Evolutionary conservation across 2,888 invertebrate species (phyloP).

Genomic region (Actias luna): DNA sequence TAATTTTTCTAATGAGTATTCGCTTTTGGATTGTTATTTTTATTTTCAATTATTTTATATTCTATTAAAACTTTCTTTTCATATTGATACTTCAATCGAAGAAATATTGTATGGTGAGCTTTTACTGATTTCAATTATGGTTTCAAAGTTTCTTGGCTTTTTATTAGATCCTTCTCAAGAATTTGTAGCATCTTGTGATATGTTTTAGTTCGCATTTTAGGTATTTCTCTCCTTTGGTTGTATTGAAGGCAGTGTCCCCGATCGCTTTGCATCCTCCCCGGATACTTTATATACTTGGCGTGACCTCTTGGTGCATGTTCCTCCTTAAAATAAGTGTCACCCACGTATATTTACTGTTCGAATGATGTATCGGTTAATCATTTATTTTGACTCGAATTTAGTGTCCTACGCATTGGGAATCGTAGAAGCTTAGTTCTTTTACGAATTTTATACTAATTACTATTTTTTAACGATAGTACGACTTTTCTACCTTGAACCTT

Average conservation of each 20-base stretch:
- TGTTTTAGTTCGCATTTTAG: conserved; percentile 64
- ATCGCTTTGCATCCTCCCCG: conserved; percentile 79
- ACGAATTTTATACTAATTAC: conserved; percentile 48
- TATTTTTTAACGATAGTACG: conserved; percentile 46
- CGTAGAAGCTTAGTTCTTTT: conserved; percentile 71
- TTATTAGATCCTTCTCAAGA: conserved; percentile 55
- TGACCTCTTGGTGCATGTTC: conserved; percentile 82
- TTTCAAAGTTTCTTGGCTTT: conserved; percentile 55
- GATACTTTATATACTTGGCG: conserved; percentile 74
- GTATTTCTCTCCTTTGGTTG: conserved; percentile 75
- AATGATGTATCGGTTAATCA: conserved; percentile 45
- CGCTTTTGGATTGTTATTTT: conserved; percentile 46
- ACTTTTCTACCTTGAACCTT: conserved; percentile 57
- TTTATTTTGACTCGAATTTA: conserved; percentile 46
- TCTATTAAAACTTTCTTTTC: conserved; percentile 51
- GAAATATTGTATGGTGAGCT: conserved; percentile 64
- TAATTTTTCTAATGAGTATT: conserved; percentile 43
- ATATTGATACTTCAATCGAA: conserved; percentile 52
- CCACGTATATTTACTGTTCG: conserved; percentile 45
- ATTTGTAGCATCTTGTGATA: conserved; percentile 61
- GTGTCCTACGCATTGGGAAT: conserved; percentile 52
- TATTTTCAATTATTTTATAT: conserved; percentile 51
- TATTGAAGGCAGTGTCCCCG: conserved; percentile 82
- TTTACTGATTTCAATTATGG: conserved; percentile 51
- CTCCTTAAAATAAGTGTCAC: conserved; percentile 64